These are phyloP conservation scores for Limenitis camilla DNA, from an alignment of 2,888 invertebrate species.

Conservation along the genomic window DNA sequence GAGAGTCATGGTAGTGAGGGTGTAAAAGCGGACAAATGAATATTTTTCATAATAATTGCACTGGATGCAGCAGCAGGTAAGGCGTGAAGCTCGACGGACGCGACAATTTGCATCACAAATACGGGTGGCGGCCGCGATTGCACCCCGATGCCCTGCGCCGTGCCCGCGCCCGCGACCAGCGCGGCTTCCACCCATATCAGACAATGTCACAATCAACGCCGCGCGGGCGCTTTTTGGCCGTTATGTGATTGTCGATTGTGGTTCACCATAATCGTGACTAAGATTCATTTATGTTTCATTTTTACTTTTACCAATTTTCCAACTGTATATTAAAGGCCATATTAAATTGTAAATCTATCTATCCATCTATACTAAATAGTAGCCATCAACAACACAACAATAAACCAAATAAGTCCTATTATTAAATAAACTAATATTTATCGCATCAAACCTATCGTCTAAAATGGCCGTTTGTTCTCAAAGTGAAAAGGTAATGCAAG, in stretches of 20 bases:
- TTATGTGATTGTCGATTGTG: slow-evolving; percentile 69
- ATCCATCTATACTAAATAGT: too few species aligned
- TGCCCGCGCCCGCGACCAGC: slow-evolving; percentile 34
- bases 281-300: slow-evolving; percentile 30
- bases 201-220: slow-evolving; percentile 74
- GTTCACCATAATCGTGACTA: slow-evolving; percentile 48
- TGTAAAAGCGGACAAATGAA: slow-evolving; percentile 61
- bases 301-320: slow-evolving; percentile 3
- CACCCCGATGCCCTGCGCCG: slow-evolving; percentile 43
- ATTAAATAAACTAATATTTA: slow-evolving; percentile 12
- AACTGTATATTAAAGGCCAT: too few species aligned
- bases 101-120: slow-evolving; percentile 53
- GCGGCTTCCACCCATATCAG: slow-evolving; percentile 47
- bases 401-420: too few species aligned
- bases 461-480: slow-evolving; percentile 34
- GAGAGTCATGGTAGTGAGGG: slow-evolving; percentile 46
- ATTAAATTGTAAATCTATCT: too few species aligned
- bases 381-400: too few species aligned
- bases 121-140: slow-evolving; percentile 53
- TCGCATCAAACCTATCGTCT: slow-evolving; percentile 28
- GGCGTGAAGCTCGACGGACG: slow-evolving; percentile 53
- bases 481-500: slow-evolving; percentile 46
- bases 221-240: slow-evolving; percentile 70
- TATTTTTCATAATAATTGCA: slow-evolving; percentile 69
- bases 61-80: slow-evolving; percentile 59